Base-by-base conservation (phyloP, 1,140 invertebrate genomes). In the Pseudomyrmex gracilis region DNA sequence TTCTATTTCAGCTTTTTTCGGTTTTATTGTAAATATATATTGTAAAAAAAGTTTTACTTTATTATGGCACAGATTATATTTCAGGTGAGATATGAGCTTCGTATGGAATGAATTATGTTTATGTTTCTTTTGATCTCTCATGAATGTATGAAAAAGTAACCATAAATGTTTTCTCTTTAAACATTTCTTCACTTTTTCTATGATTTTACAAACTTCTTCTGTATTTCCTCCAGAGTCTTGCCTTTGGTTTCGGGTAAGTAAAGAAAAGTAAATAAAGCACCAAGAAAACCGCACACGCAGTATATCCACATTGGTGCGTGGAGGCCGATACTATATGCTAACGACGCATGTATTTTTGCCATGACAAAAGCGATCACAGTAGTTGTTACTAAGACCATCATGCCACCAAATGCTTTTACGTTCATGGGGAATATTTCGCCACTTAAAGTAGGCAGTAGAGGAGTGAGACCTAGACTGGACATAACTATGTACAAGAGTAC, bases 211-310 rank as follows among this genome's bases (percentile, higher is more conserved):
- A 94, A 67, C 20, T 91, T 87, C 2, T 85, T 70, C 68, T 95
- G 94, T 80, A 96, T 96, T 89, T 96, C 94, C 89, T 96, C 96
- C 58, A 97, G 95, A 5, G 96, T 96, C 90, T 96, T 97, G 15
- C 96, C 96, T 92, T 97, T 97, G 0, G 97, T 98, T 93, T 98
- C 97, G 1, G 97, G 97, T 34, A 97, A 94, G 67, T 95, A 94
- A 17, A 95, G 93, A 77, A 96, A 94, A 70, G 96, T 95, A 89
- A 96, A 97, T 67, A 96, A 66, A 2, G 95, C 90, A 2, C 96
- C 95, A 3, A 96, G 34, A 1, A 96, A 86, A 12, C 96, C 96
- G 88, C 96, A 95, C 2, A 95, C 94, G 0, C 96, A 94, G 92
- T 98, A 98, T 47, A 96, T 93, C 95, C 96, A 97, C 92, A 97